phyloP scores from a whole-genome alignment of 2,113 vertebrate genomes.

The Brienomyrus brachyistius region DNA sequence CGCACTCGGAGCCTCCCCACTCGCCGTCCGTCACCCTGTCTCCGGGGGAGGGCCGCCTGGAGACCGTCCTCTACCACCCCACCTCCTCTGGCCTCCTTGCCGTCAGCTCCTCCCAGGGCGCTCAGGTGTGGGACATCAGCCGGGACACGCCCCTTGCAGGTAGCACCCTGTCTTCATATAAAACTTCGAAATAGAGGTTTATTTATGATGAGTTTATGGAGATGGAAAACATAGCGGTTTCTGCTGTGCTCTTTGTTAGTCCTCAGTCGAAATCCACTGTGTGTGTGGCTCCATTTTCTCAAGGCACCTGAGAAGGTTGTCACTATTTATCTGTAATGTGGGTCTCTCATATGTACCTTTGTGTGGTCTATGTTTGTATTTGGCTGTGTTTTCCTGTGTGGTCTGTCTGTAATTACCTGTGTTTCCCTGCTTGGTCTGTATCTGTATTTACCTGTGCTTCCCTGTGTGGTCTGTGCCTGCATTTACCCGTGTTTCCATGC shows the following conservation, averaged over 20 bases:
- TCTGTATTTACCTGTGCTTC: too few relatives aligned
- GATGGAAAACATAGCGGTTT: not conserved
- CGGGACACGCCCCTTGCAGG: slow-evolving; percentile 67
- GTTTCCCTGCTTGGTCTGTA: not conserved
- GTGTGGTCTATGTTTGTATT: not conserved
- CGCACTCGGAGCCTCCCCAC: slow-evolving; percentile 50
- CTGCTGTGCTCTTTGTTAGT: not conserved
- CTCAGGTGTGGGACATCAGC: slow-evolving; percentile 73
- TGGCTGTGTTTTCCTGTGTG: not conserved
- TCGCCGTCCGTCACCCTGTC: slow-evolving; percentile 55
- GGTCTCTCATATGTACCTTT: not conserved
- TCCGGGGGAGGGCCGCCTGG: slow-evolving; percentile 49
- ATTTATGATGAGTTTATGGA: not conserved
- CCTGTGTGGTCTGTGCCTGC: not conserved
- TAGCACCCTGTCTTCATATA: slow-evolving; percentile 34
- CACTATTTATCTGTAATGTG: not conserved
- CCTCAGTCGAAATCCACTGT: not conserved
- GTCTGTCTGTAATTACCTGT: not conserved
- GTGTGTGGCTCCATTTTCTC: not conserved
- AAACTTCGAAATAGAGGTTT: not conserved
- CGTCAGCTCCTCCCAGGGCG: slow-evolving; percentile 41
- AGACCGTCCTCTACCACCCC: slow-evolving; percentile 78
- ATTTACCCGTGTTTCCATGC: not conserved
- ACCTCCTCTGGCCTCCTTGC: slow-evolving; percentile 67
- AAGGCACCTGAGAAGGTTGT: not conserved